These are phyloP conservation scores for Apodemia hepburni DNA, from an alignment of 2,888 invertebrate genomes.

Conservation along the genomic window DNA sequence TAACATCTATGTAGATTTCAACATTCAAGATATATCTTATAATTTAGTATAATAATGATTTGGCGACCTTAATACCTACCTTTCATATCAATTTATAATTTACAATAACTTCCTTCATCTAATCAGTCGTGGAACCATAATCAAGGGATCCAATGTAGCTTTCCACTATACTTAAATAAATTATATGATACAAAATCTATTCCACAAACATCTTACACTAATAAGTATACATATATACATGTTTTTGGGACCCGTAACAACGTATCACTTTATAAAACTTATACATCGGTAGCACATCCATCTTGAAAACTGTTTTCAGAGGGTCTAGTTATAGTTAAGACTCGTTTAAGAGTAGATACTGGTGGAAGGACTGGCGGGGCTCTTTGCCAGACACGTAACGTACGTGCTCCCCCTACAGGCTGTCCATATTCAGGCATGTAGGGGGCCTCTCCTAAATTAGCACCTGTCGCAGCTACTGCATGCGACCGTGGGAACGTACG, in stretches of 20 bases:
- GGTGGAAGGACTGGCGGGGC: constrained; percentile 93
- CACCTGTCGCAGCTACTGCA: constrained; percentile 65
- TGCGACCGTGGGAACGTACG: constrained; percentile 81
- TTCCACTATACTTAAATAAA: constrained; percentile 75
- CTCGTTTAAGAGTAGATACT: constrained; percentile 91
- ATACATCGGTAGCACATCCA: constrained; percentile 95
- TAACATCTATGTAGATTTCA: constrained; percentile 59
- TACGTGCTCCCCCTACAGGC: constrained; percentile 86
- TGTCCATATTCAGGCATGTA: constrained; percentile 91
- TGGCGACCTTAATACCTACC: constrained; percentile 76
- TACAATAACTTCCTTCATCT: constrained; percentile 75
- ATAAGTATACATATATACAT: constrained; percentile 37
- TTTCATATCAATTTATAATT: constrained; percentile 69
- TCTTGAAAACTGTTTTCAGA: constrained; percentile 96
- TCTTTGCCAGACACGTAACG: constrained; percentile 92
- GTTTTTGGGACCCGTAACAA: constrained; percentile 34
- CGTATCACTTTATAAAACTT: constrained; percentile 43
- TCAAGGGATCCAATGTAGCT: constrained; percentile 70
- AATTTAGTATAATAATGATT: constrained; percentile 66
- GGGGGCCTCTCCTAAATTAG: constrained; percentile 57
- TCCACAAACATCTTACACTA: constrained; percentile 53
- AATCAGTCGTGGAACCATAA: constrained; percentile 75
- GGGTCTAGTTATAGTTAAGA: constrained; percentile 90
- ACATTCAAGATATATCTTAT: constrained; percentile 58
- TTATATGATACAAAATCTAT: constrained; percentile 79